These are phyloP conservation scores for Octonoba sinensis DNA, from an alignment of 2,888 invertebrate species.

Conservation along the genomic window DNA sequence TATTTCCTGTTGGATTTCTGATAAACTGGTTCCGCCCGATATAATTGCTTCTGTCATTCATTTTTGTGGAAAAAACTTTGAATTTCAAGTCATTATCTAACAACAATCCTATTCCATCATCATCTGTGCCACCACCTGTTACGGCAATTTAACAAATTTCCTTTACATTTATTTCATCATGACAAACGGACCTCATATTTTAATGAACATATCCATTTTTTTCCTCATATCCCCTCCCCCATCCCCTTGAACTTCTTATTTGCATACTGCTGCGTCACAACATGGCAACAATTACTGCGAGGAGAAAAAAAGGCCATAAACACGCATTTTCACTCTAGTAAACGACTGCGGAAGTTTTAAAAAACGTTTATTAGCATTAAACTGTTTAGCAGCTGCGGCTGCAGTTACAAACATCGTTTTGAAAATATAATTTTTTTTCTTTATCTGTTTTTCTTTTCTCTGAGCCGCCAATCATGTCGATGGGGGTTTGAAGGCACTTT, in stretches of 20 bases:
- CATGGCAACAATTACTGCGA: conserved; percentile 16
- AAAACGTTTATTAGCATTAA: conserved; percentile 52
- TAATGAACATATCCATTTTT: not conserved
- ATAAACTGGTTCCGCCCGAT: too few relatives aligned
- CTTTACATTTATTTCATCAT: conserved; percentile 21
- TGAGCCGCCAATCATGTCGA: conserved; percentile 41
- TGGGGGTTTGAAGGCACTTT: conserved; percentile 8
- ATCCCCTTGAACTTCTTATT: conserved; percentile 24
- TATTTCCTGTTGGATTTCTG: too few relatives aligned
- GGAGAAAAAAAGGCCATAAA: not conserved
- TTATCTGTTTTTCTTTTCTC: conserved; percentile 14
- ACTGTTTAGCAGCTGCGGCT: conserved; percentile 42
- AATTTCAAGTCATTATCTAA: too few relatives aligned
- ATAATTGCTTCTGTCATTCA: too few relatives aligned
- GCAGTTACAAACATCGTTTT: conserved; percentile 44
- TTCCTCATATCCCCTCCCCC: conserved; percentile 16
- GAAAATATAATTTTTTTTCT: conserved; percentile 43
- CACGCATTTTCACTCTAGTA: conserved; percentile 22
- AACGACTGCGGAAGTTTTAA: conserved; percentile 39
- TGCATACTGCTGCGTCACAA: conserved; percentile 53
- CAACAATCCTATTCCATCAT: too few relatives aligned
- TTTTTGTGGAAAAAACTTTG: too few relatives aligned
- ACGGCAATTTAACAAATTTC: conserved; percentile 51
- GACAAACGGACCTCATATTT: conserved; percentile 7
- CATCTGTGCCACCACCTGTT: conserved; percentile 17